Conservation (phyloP, 2,797 vertebrate species). For the Anguilla pacifica region DNA sequence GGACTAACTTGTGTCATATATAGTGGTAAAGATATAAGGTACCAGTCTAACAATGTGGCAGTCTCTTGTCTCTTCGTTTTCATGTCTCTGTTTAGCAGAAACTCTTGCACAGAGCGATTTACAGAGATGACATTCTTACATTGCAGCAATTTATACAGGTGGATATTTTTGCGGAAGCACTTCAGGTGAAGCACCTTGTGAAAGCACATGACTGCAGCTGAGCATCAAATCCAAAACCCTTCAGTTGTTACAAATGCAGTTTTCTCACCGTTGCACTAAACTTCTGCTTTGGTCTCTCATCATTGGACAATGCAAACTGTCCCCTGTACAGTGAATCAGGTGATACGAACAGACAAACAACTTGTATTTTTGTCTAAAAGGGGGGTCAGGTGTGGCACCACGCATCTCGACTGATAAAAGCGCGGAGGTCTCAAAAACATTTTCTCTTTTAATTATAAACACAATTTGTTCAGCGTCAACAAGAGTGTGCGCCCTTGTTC, state of each 20-base stretch:
- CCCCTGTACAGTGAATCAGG: background rate
- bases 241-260: background rate
- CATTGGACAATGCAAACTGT: background rate
- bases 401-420: background rate
- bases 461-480: background rate
- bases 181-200: background rate
- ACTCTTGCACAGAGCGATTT: background rate
- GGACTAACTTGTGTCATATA: background rate
- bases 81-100: background rate
- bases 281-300: background rate
- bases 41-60: background rate
- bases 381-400: background rate
- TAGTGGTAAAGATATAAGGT: no score
- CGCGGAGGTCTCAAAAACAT: background rate
- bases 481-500: background rate
- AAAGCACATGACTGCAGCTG: background rate
- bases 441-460: background rate
- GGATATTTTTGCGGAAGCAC: no score
- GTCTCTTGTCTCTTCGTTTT: background rate
- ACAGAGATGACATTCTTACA: background rate
- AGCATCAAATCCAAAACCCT: background rate
- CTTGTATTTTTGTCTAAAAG: background rate
- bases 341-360: background rate
- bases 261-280: background rate
- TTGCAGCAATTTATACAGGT: no score